These are phyloP conservation scores for Caenorhabditis sp. DNA, from an alignment of 2,888 invertebrate species.

Conservation along the genomic window DNA sequence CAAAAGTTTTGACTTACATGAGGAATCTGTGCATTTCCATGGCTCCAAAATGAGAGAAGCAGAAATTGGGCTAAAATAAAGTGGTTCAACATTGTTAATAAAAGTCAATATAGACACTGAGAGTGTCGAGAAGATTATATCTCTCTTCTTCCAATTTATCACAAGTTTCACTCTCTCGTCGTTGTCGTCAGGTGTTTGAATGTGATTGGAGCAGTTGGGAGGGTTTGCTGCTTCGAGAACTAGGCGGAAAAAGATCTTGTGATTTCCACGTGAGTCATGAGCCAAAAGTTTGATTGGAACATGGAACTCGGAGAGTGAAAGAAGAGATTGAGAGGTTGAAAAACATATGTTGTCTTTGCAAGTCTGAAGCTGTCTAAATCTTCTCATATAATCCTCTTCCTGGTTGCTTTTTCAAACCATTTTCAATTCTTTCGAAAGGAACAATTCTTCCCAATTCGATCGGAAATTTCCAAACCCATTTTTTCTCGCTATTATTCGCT, in stretches of 20 bases:
- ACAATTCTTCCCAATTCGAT: too few species aligned
- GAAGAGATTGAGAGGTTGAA: background rate
- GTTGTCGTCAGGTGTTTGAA: conserved; percentile 21
- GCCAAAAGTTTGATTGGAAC: too few species aligned
- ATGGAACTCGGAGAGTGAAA: background rate
- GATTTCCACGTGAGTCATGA: conserved; percentile 28
- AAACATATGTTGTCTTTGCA: too few species aligned
- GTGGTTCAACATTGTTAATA: conserved; percentile 9
- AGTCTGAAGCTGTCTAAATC: too few species aligned
- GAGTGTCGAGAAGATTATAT: background rate
- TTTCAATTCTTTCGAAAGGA: too few species aligned
- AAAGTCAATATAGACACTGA: background rate
- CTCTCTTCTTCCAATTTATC: background rate
- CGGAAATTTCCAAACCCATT: background rate
- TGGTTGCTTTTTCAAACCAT: too few species aligned
- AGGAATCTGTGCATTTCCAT: conserved; percentile 27
- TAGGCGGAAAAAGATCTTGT: conserved; percentile 9
- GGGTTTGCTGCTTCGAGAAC: background rate
- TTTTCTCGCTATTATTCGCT: background rate
- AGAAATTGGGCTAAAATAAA: conserved; percentile 1
- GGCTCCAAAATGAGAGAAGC: background rate
- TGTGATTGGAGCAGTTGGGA: background rate
- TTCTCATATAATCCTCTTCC: too few species aligned
- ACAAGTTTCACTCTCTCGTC: background rate
- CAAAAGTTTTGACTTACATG: conserved; percentile 52